Conservation (phyloP, 2,113 vertebrate species). For the Ciconia boyciana region DNA sequence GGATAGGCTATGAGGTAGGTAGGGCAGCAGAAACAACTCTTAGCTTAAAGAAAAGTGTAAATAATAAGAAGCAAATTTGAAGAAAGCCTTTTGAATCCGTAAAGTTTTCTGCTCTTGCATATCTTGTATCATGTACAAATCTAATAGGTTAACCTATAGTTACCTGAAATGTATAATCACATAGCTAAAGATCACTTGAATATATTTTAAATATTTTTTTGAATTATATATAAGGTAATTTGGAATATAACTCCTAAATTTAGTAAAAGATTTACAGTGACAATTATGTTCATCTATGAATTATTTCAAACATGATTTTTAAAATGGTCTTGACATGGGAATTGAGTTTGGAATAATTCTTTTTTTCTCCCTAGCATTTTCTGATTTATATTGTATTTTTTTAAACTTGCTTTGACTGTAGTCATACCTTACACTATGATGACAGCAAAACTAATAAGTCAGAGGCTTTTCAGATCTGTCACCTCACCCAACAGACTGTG, state of each 20-base stretch:
- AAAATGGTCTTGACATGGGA: neutral
- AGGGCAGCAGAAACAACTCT: neutral
- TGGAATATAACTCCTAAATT: neutral
- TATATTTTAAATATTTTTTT: neutral
- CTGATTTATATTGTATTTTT: neutral
- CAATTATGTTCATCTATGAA: neutral
- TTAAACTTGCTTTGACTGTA: neutral
- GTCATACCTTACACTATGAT: neutral
- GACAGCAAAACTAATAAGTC: neutral
- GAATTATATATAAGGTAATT: neutral
- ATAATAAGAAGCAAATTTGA: neutral
- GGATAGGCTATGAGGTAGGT: neutral
- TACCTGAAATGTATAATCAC: neutral
- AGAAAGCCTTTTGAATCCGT: neutral
- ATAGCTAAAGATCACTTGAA: neutral
- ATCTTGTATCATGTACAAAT: neutral
- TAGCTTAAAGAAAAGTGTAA: neutral
- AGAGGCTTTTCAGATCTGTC: slow-evolving; percentile 33
- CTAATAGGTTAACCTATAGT: neutral
- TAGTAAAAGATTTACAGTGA: neutral
- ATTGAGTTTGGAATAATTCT: neutral
- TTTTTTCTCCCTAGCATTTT: neutral
- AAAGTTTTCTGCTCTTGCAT: neutral
- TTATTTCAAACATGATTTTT: neutral
- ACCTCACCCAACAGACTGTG: neutral